Evolutionary conservation across 2,888 invertebrate species (phyloP).

Genomic region (Coronaproctus castanopsis): DNA sequence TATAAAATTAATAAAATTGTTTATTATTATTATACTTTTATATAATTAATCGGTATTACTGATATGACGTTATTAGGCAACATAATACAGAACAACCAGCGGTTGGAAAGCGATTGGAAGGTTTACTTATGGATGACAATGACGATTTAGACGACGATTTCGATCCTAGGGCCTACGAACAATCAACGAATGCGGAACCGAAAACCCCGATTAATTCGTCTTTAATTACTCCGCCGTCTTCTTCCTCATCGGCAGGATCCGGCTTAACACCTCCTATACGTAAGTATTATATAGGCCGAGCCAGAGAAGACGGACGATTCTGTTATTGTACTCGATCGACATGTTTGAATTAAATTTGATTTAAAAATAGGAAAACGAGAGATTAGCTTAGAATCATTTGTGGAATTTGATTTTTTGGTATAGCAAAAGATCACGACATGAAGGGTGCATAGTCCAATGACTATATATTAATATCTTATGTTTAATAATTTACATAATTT

Average conservation of each 20-base stretch:
- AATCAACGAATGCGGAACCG: conserved; percentile 5
- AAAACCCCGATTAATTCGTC: conserved; percentile 7
- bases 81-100: conserved; percentile 28
- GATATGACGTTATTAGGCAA: not conserved
- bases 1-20: too few species aligned
- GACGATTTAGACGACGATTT: conserved; percentile 58
- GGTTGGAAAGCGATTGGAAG: conserved; percentile 59
- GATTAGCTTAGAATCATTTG: too few species aligned
- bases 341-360: too few species aligned
- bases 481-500: too few species aligned
- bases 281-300: conserved; percentile 8
- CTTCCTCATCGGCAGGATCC: not conserved
- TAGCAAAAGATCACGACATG: too few species aligned
- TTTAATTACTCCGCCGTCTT: conserved; percentile 4
- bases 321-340: too few species aligned
- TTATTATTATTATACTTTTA: not conserved
- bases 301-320: too few species aligned
- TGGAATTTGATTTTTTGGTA: too few species aligned
- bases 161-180: conserved; percentile 66
- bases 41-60: not conserved
- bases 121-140: conserved; percentile 48
- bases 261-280: conserved; percentile 9
- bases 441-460: too few species aligned
- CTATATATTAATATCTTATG: too few species aligned
- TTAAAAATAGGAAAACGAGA: too few species aligned